These are phyloP conservation scores for Holothuria glaberrima DNA, from an alignment of 35 echinoderm and acorn worm genomes.

Conservation along the genomic window DNA sequence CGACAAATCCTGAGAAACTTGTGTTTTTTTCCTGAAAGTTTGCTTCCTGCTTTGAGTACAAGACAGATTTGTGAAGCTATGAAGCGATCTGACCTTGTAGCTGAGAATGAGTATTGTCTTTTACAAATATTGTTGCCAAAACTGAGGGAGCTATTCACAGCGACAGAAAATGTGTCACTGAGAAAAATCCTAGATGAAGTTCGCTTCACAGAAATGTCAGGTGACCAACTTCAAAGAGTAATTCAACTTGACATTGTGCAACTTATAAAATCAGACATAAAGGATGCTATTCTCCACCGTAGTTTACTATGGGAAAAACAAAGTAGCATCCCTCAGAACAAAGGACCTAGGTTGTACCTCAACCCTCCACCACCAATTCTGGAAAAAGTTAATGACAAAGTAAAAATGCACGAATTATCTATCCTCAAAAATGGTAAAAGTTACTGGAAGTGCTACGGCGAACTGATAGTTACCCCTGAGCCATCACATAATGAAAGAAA, in stretches of 20 bases:
- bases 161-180: not conserved
- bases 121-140: not conserved
- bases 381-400: too few relatives aligned
- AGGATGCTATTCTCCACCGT: slow-evolving; percentile 1
- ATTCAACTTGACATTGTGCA: not conserved
- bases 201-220: slow-evolving; percentile 45
- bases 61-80: not conserved
- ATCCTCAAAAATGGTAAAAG: too few relatives aligned
- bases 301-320: slow-evolving; percentile 4
- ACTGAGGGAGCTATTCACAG: not conserved
- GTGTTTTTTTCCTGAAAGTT: slow-evolving; percentile 1
- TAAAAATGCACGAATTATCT: too few relatives aligned
- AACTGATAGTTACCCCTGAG: too few relatives aligned
- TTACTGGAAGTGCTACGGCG: too few relatives aligned
- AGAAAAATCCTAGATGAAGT: not conserved
- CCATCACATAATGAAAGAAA: too few relatives aligned
- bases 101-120: slow-evolving; percentile 21
- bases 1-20: not conserved
- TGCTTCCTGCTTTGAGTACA: slow-evolving; percentile 1
- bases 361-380: not conserved
- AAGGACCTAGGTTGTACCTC: slow-evolving; percentile 15
- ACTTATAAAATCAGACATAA: not conserved
- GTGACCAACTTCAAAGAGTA: slow-evolving; percentile 17
- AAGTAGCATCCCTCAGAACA: not conserved
- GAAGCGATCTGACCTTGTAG: slow-evolving; percentile 2